Base-by-base conservation (phyloP, 2,797 vertebrate species). In the Ctenopoma kingsleyae region DNA sequence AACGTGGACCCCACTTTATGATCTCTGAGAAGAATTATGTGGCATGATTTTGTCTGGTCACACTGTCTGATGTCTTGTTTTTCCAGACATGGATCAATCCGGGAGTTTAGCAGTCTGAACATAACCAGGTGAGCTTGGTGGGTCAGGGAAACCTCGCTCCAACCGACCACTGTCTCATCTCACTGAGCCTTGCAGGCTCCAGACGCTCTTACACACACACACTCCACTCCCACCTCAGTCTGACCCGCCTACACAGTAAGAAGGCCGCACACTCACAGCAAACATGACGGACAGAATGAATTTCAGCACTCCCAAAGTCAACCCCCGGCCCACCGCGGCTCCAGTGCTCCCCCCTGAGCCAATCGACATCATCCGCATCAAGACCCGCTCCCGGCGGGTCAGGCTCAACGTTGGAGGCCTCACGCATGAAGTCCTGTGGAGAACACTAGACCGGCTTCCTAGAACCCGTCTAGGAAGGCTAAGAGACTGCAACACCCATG, bases 401-500 rank as follows among this genome's bases (percentile, higher is more conserved):
- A 93, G 95, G 74, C 96, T 99, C 86, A 99, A 99, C 1, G 97
- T 99, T 0, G 98, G 98, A 17, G 98, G 98, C 17, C 95, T 99
- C 58, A 95, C 96, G 61, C 98, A 99, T 17, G 98, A 99, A 83
- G 98, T 99, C 41, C 91, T 99, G 68, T 99, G 98, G 98, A 94
- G 97, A 81, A 99, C 98, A 44, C 89, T 99, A 91, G 98, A 99
- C 90, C 94, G 98, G 30, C 94, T 99, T 52, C 98, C 98, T 62
- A 91, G 98, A 74, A 99, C 98, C 2, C 95, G 98, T 30, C 84
- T 99, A 88, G 98, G 98, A 8, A 96, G 95, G 77, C 95, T 99
- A 5, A 90, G 97, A 72, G 98, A 99, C 93, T 98, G 97, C 87
- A 98, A 98, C 90, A 98, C 96, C n/a, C 95, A 99, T 0, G 97